Conservation (phyloP, 2,797 vertebrate species). For the Microctenopoma lineatum region DNA sequence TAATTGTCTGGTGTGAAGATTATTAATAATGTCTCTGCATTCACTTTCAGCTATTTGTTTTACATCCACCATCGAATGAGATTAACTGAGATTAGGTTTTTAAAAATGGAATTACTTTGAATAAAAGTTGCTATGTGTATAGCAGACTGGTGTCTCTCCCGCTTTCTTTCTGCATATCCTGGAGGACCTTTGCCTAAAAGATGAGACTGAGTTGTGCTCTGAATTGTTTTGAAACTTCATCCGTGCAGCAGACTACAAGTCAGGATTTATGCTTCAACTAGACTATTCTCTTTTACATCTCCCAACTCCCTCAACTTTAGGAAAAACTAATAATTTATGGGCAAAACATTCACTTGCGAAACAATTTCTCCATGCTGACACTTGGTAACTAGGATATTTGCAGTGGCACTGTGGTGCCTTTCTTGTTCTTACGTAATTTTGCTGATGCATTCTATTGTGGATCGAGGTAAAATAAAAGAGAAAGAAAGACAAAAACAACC, state of each 20-base stretch:
- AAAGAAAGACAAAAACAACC: not conserved
- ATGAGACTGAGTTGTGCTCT: too few species aligned
- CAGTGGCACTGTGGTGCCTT: not conserved
- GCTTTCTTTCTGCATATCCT: too few species aligned
- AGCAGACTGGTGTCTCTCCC: too few species aligned
- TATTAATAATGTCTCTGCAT: not conserved
- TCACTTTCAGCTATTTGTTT: constrained; percentile 6
- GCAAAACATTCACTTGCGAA: not conserved
- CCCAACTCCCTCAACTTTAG: too few species aligned
- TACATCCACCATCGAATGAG: not conserved
- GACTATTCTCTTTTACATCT: too few species aligned
- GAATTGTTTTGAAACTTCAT: too few species aligned
- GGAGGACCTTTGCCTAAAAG: too few species aligned
- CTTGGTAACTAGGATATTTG: not conserved
- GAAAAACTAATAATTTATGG: not conserved
- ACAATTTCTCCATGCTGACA: not conserved
- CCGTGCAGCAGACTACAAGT: too few species aligned
- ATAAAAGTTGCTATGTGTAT: too few species aligned
- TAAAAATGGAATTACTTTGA: too few species aligned
- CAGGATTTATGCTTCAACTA: too few species aligned
- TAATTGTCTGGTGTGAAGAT: not conserved
- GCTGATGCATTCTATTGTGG: not conserved
- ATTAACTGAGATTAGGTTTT: not conserved
- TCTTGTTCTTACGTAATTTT: not conserved
- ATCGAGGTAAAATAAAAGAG: not conserved